Evolutionary conservation across 2,797 vertebrate genomes (phyloP).

Genomic region (Sebastes vulpes): DNA sequence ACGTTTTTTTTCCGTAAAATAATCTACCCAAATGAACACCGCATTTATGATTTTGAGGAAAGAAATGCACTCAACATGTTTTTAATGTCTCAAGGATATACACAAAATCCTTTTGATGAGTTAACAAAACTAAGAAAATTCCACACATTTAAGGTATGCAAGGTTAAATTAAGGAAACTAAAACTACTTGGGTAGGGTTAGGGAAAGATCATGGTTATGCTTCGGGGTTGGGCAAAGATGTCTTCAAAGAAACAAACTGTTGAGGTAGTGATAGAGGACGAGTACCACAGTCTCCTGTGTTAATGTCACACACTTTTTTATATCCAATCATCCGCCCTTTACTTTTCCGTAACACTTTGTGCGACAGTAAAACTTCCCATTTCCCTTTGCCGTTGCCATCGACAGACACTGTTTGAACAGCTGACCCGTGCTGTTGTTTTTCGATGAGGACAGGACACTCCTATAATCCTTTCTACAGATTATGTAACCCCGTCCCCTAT

Average conservation of each 20-base stretch:
- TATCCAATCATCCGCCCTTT: background rate
- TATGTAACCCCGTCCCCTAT: background rate
- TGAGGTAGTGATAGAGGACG: background rate
- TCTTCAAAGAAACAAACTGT: background rate
- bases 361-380: background rate
- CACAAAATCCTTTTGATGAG: too few species aligned
- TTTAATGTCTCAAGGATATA: too few species aligned
- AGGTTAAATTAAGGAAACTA: background rate
- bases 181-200: background rate
- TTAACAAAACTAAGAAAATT: background rate
- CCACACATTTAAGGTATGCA: background rate
- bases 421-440: background rate
- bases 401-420: background rate
- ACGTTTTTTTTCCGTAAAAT: too few species aligned
- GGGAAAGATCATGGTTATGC: background rate
- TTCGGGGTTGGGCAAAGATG: background rate
- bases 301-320: background rate
- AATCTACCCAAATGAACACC: background rate
- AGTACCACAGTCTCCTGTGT: background rate
- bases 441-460: background rate
- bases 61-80: too few species aligned
- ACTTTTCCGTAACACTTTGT: background rate
- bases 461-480: background rate
- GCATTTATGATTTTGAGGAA: too few species aligned
- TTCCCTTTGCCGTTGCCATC: background rate